Evolutionary conservation across 2,888 invertebrate species (phyloP), one percentile per base, ranked within the genome.

Genomic region (Drosophila suboccidentalis): DNA sequence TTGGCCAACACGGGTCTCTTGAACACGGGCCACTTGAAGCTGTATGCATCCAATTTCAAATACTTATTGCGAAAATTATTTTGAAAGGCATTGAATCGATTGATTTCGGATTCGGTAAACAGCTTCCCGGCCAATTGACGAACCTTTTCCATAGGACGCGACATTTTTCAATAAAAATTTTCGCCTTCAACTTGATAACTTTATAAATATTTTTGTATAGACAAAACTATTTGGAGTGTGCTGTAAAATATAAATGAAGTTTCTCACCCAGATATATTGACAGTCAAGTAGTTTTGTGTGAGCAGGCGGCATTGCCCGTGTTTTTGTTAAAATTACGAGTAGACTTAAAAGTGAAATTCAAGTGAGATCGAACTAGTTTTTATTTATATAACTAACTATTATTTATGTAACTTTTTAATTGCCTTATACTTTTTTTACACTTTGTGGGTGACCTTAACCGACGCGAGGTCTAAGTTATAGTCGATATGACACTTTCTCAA

Each of bases 51-150:
- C 26, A 73, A 43, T 5, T 54, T 71, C 0, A 83, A 15, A 41
- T 62, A 83, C 17, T 76, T 82, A 4, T 76, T 38, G 1, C 57
- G 61, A 0, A 84, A 41, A 1, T 64, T 41, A 4, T 34, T 34
- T 2, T 71, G 75, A 64, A 54, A 78, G 11, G 53, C 73, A 46
- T 76, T 72, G n/a, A 89, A 73, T 5, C 73, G 77, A 1, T 49
- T 61, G 11, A 89, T 69, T 60, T 85, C 81, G 9, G 65, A 68
- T 4, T 76, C 70, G 0, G 82, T 87, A 13, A 90, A 87, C 0
- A 89, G 67, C 46, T 83, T 80, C 5, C 67, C 43, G 1, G 78
- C 83, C 26, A 89, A n/a, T 13, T 75, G 57, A 1, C 82, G 77
- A 0, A 90, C 17, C 26, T 71, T 76, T 4, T 67, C 38, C 57